Evolutionary conservation across 2,113 vertebrate genomes (phyloP).

Genomic region (Oreotragus oreotragus): DNA sequence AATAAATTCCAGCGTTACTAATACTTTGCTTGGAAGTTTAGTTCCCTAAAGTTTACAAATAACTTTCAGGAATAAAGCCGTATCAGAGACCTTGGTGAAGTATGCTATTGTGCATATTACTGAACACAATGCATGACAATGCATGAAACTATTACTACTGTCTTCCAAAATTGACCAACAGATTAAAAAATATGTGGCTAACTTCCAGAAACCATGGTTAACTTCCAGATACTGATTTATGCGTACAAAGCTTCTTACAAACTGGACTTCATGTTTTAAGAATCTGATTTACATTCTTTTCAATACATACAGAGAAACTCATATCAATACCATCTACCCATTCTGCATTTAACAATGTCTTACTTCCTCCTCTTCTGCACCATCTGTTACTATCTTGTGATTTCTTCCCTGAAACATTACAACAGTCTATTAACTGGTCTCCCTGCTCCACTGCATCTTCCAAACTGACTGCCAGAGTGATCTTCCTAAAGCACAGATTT

Average conservation of each 20-base stretch:
- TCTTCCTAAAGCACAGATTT: neutral
- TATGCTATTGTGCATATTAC: neutral
- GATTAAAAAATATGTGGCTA: neutral
- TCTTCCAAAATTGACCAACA: neutral
- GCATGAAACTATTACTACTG: neutral
- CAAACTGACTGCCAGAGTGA: neutral
- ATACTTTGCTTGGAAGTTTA: neutral
- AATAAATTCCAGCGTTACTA: neutral
- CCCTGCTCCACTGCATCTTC: neutral
- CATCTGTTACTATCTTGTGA: neutral
- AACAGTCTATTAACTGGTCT: neutral
- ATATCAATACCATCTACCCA: neutral
- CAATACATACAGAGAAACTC: neutral
- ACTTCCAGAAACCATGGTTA: neutral
- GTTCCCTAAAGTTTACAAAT: neutral
- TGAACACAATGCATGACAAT: neutral
- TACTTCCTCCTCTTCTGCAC: neutral
- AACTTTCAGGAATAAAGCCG: constrained; percentile 13
- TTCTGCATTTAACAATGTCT: neutral
- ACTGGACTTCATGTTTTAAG: neutral
- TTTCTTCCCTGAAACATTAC: neutral
- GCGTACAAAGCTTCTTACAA: neutral
- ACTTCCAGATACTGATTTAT: neutral
- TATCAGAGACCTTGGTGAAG: neutral
- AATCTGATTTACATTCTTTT: neutral